Percentiles rank a stretch among this genome's conserved stretches.
Conservation (phyloP, 2,113 vertebrate genomes). For the Campylomormyrus numenius region DNA sequence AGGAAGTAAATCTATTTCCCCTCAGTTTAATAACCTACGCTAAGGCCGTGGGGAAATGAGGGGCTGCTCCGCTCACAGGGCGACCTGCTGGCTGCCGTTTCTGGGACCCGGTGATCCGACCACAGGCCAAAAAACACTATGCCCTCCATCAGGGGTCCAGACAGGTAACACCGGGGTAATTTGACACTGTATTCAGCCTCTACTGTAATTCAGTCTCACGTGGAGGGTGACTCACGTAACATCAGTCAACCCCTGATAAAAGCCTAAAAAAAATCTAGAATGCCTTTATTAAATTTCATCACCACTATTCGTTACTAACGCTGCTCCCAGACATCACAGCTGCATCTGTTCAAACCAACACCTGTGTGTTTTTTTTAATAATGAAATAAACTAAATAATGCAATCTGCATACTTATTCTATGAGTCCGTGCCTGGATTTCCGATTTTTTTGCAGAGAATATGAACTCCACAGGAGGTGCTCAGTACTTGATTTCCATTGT, state of each 20-base stretch:
- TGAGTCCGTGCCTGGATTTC: neutral
- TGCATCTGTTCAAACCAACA: neutral
- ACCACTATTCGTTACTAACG: neutral
- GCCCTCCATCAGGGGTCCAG: neutral
- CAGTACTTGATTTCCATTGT: neutral
- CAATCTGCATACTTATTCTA: neutral
- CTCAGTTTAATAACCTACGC: neutral
- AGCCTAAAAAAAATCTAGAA: neutral
- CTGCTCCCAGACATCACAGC: neutral
- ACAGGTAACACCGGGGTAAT: neutral
- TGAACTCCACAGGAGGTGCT: neutral
- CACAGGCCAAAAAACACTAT: neutral
- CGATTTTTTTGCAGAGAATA: neutral
- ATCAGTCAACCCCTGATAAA: neutral
- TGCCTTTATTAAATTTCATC: neutral
- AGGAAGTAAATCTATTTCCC: conserved; percentile 5
- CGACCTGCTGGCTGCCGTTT: neutral
- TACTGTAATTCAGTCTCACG: neutral
- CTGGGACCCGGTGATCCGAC: neutral
- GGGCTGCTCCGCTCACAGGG: too few species aligned
- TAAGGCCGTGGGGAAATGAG: neutral
- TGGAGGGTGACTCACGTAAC: neutral
- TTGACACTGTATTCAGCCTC: neutral
- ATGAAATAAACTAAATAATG: neutral
- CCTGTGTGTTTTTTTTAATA: neutral